These are phyloP conservation scores for Dendrolimus kikuchii DNA, from an alignment of 1,140 invertebrate genomes.

Conservation along the genomic window DNA sequence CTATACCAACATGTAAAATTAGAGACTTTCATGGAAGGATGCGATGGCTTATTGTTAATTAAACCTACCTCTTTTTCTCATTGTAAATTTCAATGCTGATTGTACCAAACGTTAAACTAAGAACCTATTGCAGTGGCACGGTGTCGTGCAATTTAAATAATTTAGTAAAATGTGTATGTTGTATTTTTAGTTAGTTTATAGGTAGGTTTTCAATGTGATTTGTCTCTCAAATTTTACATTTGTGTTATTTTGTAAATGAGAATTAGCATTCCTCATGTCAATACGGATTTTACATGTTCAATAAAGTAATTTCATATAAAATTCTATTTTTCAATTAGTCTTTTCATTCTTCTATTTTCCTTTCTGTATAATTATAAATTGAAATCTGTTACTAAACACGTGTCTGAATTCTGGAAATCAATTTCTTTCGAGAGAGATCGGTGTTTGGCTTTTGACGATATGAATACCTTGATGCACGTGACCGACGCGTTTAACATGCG, in stretches of 20 bases:
- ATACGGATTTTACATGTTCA: slow-evolving; percentile 74
- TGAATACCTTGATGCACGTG: too few relatives aligned
- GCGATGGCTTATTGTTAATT: slow-evolving; percentile 53
- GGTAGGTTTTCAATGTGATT: slow-evolving; percentile 73
- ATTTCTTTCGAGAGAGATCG: too few relatives aligned
- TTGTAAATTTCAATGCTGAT: slow-evolving; percentile 72
- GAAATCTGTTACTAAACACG: background rate
- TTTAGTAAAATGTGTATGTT: slow-evolving; percentile 73
- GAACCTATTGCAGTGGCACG: slow-evolving; percentile 38
- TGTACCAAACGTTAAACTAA: slow-evolving; percentile 68
- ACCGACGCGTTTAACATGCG: too few relatives aligned
- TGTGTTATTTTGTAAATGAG: slow-evolving; percentile 73
- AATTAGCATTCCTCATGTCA: slow-evolving; percentile 74
- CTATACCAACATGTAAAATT: slow-evolving; percentile 63
- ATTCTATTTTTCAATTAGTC: slow-evolving; percentile 48
- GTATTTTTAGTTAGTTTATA: slow-evolving; percentile 73
- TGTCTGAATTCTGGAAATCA: background rate
- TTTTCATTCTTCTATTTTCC: slow-evolving; percentile 19
- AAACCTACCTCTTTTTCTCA: slow-evolving; percentile 68
- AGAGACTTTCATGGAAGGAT: slow-evolving; percentile 54
- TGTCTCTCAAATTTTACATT: slow-evolving; percentile 72
- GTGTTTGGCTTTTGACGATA: too few relatives aligned
- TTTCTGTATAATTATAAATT: background rate
- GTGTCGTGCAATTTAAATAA: slow-evolving; percentile 53
- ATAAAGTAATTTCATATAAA: slow-evolving; percentile 74